Base-by-base conservation (phyloP, 2,888 invertebrate species). In the Sicus ferrugineus region DNA sequence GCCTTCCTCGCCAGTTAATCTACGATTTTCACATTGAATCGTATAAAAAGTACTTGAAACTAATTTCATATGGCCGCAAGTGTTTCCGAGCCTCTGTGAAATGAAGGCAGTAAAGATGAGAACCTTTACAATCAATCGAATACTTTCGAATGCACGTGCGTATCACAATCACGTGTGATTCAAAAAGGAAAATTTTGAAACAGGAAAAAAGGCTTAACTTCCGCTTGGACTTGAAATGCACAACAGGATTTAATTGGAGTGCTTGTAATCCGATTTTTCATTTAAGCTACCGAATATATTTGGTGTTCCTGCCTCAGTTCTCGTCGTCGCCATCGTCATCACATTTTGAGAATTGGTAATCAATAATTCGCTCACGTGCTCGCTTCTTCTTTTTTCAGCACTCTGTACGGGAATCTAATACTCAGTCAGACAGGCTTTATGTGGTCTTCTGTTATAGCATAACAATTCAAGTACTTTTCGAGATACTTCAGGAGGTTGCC, bases 321-420 rank as follows among this genome's bases (percentile, higher is more conserved):
- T 28, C 54, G 7, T 54, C 54, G 23, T 54, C 7, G 23, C 16
- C 14, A 54, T 54, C 21, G 11, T 2, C 11, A 26, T 54, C 23
- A 52, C 21, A 52, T 52, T 34, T 14, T 7, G 34, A 9, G 14
- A 34, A 9, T 34, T 34, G 34, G n/a, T 52, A 14, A n/a, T 54
- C 38, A 34, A n/a, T 52, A 65, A 38, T 52, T 65, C 23, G 34
- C 46, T 54, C 65, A 65, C 34, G 65, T 64, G 64, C 31, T 50
- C 52, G 34, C 23, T 38, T n/a, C 9, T 21, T 64, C 5, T 14
- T 21, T 21, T 50, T n/a, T 14, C n/a, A 23, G 19, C n/a, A 48
- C 48, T 16, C n/a, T n/a, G n/a, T n/a, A n/a, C n/a, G n/a, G n/a
- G n/a, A n/a, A n/a, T n/a, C n/a, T n/a, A n/a, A n/a, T n/a, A n/a